Evolutionary conservation across 2,888 invertebrate genomes (phyloP), one percentile per base, ranked within the genome.

Genomic region (Galerucella nymphaeae): DNA sequence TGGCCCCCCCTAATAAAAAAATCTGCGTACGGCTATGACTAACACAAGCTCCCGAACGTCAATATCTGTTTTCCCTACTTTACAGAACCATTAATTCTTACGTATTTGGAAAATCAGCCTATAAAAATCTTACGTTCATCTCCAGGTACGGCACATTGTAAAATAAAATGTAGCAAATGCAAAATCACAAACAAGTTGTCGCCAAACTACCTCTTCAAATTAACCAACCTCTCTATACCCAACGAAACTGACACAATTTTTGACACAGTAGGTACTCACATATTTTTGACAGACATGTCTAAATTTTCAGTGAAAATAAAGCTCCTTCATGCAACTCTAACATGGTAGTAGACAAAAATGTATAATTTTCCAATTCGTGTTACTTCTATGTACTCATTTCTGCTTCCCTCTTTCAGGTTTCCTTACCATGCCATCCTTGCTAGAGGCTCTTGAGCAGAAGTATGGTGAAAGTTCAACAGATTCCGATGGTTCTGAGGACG

Each of bases 391-490:
- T 1, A 59, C 67, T n/a, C n/a, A 6, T n/a, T 18, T 11, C 42
- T 69, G 18, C 3, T 59, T 11, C 61, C 42, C 41, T 16, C 59
- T 79, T 80, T 2, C 70, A 79, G 78, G 70, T 70, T 67, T 50
- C 66, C 70, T 74, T 80, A 88, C 87, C 82, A 96, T 96, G 96
- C 95, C 96, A 87, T 95, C 96, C 82, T 89, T 96, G 81, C 88
- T 96, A 84, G 96, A 96, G 90, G 96, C 96, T 79, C 89, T 96
- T 82, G 95, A 95, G 88, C 91, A 93, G 82, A 96, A 96, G 86
- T 97, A 97, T 87, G 92, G 92, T 23, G 88, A 85, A 71, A 87
- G 85, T 80, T 85, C 87, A 62, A 85, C 86, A 73, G 90, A 91
- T 77, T 89, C 91, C 18, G 90, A 91, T 83, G 90, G 90, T 75